Percentiles rank a stretch among this genome's conserved stretches.
phyloP scores from a whole-genome alignment of 2,797 vertebrate genomes.

The Myotis findleyi region DNA sequence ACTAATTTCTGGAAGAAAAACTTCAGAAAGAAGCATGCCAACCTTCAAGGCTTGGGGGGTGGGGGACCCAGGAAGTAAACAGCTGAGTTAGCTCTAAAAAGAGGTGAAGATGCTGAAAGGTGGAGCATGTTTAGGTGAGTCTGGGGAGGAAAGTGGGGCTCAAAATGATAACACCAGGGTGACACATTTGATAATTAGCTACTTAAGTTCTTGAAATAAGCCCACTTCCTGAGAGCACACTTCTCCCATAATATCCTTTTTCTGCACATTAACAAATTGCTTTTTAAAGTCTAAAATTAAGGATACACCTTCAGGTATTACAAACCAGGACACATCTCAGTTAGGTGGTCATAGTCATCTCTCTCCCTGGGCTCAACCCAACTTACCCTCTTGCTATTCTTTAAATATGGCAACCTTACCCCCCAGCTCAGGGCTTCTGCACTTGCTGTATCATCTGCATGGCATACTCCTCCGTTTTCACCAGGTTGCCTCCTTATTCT shows the following conservation, averaged over 20 bases:
- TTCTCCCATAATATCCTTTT: neutral
- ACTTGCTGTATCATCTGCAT: neutral
- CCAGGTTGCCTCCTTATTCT: neutral
- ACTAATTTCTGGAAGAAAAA: neutral
- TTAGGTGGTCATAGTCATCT: neutral
- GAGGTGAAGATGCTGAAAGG: neutral
- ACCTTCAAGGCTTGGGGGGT: neutral
- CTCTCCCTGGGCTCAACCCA: neutral
- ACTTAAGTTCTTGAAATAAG: neutral
- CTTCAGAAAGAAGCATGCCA: neutral
- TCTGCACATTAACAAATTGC: neutral
- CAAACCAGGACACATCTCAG: neutral
- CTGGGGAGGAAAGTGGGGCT: neutral
- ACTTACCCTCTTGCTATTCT: neutral
- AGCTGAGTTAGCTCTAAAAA: neutral
- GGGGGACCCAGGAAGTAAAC: neutral
- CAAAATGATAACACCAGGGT: neutral
- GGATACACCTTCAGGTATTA: neutral
- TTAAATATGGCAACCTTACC: neutral
- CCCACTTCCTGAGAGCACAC: too few relatives aligned
- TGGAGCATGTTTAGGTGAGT: neutral
- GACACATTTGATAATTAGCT: neutral
- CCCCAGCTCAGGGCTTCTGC: neutral
- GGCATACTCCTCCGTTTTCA: neutral
- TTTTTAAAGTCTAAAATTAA: constrained; percentile 3